Percentiles rank a stretch among this genome's conserved stretches.
phyloP scores from a whole-genome alignment of 1,140 invertebrate species.

The Saccostrea glomerata region DNA sequence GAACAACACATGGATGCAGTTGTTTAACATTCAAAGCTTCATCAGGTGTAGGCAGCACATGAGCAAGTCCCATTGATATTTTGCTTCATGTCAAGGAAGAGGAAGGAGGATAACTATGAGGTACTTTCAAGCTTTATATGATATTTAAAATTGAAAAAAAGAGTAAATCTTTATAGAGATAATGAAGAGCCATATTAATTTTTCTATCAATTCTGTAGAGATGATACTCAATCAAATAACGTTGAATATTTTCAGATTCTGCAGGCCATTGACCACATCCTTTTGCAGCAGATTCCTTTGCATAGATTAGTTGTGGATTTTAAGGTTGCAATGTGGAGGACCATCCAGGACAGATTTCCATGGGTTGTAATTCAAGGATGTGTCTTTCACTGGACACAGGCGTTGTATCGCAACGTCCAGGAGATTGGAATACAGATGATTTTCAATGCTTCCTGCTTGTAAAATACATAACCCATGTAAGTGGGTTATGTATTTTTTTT shows the following conservation, averaged over 20 bases:
- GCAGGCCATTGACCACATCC: not conserved
- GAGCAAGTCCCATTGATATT: slow-evolving; percentile 33
- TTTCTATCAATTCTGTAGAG: no score
- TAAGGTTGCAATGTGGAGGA: not conserved
- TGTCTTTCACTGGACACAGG: slow-evolving; percentile 40
- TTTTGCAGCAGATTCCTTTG: not conserved
- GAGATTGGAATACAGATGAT: no score
- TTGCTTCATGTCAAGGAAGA: slow-evolving; percentile 1
- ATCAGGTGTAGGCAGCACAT: not conserved
- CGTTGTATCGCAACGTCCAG: slow-evolving; percentile 50
- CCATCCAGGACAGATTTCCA: slow-evolving; percentile 31
- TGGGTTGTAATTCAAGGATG: not conserved
- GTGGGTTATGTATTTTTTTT: no score
- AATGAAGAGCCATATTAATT: no score
- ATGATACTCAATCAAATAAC: no score
- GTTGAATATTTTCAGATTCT: not conserved
- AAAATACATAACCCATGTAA: no score
- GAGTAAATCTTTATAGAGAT: no score
- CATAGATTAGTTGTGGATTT: not conserved
- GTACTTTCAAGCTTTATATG: not conserved
- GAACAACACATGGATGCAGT: not conserved
- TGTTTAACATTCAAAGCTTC: not conserved
- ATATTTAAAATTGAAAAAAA: no score
- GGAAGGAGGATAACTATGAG: not conserved
- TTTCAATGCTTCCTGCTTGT: no score